Evolutionary conservation across 1,140 invertebrate genomes (phyloP).

Genomic region (Schmidtea mediterranea): DNA sequence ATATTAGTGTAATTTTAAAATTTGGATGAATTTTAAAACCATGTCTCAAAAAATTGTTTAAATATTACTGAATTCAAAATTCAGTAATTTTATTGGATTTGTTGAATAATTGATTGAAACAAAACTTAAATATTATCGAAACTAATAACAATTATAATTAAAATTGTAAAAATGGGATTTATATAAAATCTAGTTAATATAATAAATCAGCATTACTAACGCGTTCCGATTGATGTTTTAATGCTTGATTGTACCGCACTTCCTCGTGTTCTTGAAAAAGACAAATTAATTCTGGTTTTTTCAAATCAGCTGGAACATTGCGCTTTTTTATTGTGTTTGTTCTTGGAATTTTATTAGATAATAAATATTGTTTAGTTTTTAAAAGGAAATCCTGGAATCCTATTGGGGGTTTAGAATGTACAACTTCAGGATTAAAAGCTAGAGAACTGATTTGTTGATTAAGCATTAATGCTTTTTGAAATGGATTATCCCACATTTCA

Average conservation of each 20-base stretch:
- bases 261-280: neutral
- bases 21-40: no score
- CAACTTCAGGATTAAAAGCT: neutral
- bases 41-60: no score
- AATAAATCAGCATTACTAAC: no score
- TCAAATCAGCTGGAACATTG: neutral
- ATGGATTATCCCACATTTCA: neutral
- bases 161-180: no score
- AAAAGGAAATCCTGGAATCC: neutral
- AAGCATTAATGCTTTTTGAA: neutral
- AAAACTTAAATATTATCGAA: no score
- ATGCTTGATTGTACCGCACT: neutral
- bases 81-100: no score
- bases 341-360: neutral
- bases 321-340: neutral
- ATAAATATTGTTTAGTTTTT: neutral
- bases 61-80: no score
- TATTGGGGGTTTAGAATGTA: neutral
- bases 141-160: no score
- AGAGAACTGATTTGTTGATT: neutral
- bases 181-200: no score
- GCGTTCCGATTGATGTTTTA: neutral
- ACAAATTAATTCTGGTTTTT: neutral
- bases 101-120: no score
- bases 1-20: no score